Evolutionary conservation across 2,113 vertebrate species (phyloP).

Genomic region (human (Homo sapiens)): DNA sequence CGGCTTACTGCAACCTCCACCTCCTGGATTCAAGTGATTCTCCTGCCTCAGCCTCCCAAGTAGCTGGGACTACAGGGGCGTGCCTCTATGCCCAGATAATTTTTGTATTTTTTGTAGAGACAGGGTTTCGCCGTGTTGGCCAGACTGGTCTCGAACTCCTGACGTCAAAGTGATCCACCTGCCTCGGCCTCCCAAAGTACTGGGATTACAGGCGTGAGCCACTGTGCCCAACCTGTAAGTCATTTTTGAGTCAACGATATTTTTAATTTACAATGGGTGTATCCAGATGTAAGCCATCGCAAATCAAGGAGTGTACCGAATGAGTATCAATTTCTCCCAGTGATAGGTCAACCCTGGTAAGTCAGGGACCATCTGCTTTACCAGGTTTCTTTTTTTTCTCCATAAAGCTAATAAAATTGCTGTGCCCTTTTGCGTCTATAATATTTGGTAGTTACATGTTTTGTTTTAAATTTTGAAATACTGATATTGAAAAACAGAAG

Average conservation of each 20-base stretch:
- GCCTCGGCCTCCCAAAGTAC: too few species aligned
- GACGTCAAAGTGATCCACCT: too few species aligned
- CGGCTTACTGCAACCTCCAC: too few species aligned
- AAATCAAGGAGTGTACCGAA: neutral
- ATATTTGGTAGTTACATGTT: conserved; percentile 17
- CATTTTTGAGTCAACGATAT: neutral
- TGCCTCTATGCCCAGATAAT: too few species aligned
- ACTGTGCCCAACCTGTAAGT: too few species aligned
- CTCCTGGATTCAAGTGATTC: too few species aligned
- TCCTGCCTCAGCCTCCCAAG: too few species aligned
- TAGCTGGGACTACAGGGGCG: too few species aligned
- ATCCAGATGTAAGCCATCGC: neutral
- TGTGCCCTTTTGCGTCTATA: neutral
- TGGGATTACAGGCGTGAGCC: too few species aligned
- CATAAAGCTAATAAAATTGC: neutral
- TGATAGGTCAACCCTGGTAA: neutral
- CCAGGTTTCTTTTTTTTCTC: neutral
- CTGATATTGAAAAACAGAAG: neutral
- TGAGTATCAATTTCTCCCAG: neutral
- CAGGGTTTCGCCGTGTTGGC: too few species aligned
- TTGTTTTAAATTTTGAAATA: conserved; percentile 41
- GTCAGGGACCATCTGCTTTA: neutral
- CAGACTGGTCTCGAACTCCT: too few species aligned
- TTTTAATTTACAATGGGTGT: neutral
- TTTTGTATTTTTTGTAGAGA: too few species aligned